These are phyloP conservation scores for Tachuris rubrigastra DNA, from an alignment of 2,113 vertebrate species.

Conservation along the genomic window DNA sequence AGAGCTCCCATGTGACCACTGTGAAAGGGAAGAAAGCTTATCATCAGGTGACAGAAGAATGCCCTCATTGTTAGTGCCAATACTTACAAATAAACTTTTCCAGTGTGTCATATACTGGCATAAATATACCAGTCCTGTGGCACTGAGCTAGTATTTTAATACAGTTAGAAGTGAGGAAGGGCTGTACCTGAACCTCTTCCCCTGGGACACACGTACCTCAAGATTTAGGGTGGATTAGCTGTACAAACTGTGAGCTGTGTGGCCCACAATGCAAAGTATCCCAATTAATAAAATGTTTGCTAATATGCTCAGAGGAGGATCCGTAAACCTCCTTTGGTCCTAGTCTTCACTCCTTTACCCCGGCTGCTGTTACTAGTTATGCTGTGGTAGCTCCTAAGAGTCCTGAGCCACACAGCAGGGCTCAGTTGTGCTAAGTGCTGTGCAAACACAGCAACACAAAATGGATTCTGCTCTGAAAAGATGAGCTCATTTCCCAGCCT, in stretches of 20 bases:
- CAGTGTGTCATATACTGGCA: not conserved
- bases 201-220: not conserved
- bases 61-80: constrained; percentile 5
- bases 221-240: not conserved
- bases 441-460: constrained; percentile 11
- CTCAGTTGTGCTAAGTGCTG: not conserved
- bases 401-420: not conserved
- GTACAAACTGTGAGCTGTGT: not conserved
- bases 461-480: constrained; percentile 21
- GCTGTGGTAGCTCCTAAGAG: not conserved
- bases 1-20: constrained; percentile 9
- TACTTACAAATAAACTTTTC: constrained; percentile 37
- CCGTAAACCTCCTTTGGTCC: not conserved
- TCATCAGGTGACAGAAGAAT: constrained; percentile 36
- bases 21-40: constrained; percentile 24
- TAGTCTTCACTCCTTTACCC: not conserved
- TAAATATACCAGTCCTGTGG: not conserved
- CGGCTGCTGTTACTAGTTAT: accelerated
- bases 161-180: not conserved
- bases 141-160: not conserved
- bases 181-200: not conserved
- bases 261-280: not conserved
- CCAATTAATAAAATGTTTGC: not conserved
- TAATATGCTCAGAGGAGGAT: not conserved
- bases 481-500: not conserved